Base-by-base conservation (phyloP, 2,113 vertebrate genomes). In the Laterallus jamaicensis region DNA sequence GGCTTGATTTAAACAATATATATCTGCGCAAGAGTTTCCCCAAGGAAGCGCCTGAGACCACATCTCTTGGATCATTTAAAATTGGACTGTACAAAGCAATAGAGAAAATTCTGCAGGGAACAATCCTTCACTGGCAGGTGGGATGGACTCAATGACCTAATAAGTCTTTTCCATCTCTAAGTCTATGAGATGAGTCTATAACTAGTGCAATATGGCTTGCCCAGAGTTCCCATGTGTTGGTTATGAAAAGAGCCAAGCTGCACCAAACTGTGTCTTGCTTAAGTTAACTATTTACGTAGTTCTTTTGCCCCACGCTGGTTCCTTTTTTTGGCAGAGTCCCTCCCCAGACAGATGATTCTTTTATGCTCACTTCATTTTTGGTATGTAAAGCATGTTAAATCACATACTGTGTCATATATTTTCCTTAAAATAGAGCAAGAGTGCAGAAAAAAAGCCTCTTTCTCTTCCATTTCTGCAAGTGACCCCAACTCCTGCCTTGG, bases 41-140 rank as follows among this genome's bases (percentile, higher is more conserved):
- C 74, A 62, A 82, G 96, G 95, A 94, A 95, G 81, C 64, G 74
- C 44, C 88, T 93, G 90, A 94, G 93, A 95, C 96, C 80, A 76
- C 62, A 87, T 92, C 1, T 2, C 91, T 89, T 95, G 93, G 96
- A 92, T 93, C 93, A 96, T 95, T 97, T 96, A 96, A 92, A 95
- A 93, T 79, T 89, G 86, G 86, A 58, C 91, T 66, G n/a, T 80
- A 91, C 86, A 92, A 92, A 93, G 81, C 74, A 96, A 68, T 84
- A 73, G 86, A 90, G 81, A 58, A 42, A 91, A 96, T 84, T 85
- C 96, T 85, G 59, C 74, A 21, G 95, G 95, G 95, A 97, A 80
- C 96, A 91, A 96, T 96, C 91, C 86, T 79, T 97, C 93, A 87
- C 91, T 95, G 88, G 92, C 96, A 95, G 89, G 91, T 96, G 94